Evolutionary conservation across 2,797 vertebrate genomes (phyloP).

Genomic region (Acanthurus lineatus): DNA sequence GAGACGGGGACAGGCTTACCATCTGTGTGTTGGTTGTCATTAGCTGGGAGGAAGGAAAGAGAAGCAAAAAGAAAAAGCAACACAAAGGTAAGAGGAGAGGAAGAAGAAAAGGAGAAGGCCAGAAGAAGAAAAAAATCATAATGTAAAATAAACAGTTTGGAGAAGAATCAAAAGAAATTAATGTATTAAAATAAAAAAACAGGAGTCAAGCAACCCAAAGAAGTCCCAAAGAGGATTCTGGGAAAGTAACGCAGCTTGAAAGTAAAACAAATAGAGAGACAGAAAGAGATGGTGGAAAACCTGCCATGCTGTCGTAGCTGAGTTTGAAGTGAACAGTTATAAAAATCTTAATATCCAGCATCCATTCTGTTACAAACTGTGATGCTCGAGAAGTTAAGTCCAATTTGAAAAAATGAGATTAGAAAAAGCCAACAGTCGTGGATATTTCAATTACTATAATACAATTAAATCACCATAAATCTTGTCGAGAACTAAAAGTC

Average conservation of each 20-base stretch:
- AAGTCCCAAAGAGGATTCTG: constrained; percentile 69
- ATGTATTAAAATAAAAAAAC: constrained; percentile 42
- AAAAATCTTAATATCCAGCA: too few species aligned
- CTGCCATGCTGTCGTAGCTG: constrained; percentile 69
- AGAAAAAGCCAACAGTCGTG: too few species aligned
- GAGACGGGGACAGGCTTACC: constrained; percentile 92
- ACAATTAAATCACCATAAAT: too few species aligned
- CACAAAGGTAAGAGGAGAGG: constrained; percentile 87
- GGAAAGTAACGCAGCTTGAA: constrained; percentile 52
- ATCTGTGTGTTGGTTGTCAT: constrained; percentile 96
- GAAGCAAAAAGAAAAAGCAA: constrained; percentile 90
- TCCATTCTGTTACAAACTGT: too few species aligned
- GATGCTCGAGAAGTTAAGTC: too few species aligned
- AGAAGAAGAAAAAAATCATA: constrained; percentile 39
- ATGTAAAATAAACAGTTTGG: constrained; percentile 85
- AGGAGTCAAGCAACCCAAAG: constrained; percentile 75
- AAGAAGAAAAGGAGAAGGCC: constrained; percentile 73
- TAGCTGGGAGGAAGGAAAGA: constrained; percentile 87
- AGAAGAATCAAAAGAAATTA: constrained; percentile 78
- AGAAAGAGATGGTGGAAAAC: constrained; percentile 77
- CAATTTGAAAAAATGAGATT: too few species aligned
- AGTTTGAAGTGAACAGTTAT: too few species aligned
- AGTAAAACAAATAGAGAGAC: constrained; percentile 77
- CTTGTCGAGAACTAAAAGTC: too few species aligned
- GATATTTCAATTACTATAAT: too few species aligned